Evolutionary conservation across 2,113 vertebrate genomes (phyloP), one percentile per base, ranked within the genome.

Genomic region (Microcebus ravelobensis): DNA sequence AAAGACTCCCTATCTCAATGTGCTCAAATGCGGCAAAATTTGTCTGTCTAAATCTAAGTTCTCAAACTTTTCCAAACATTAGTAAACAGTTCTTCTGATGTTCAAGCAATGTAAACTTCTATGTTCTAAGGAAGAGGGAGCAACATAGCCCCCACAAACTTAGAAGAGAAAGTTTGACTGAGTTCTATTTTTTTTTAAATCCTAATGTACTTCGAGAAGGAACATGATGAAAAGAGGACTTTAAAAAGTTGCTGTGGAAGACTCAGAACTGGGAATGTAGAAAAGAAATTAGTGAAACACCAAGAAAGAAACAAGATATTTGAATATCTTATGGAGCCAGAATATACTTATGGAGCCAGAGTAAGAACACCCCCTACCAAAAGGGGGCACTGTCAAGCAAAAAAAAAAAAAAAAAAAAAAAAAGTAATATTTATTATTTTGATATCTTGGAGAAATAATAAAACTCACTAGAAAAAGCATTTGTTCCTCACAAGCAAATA

Each of bases 141-240:
- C 70, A 91, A 77, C 31, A 88, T 25, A 85, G 57, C 42, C 79
- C 52, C 73, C 59, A 52, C 15, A 68, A 70, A 67, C 12, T 23
- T 48, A 52, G 31, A 74, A 79, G 8, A 73, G 39, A 34, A 85
- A 89, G 34, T 77, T 84, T 36, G 52, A 74, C 0, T 79, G 67
- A 89, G 17, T 57, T 86, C 77, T 92, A 15, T 52, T 84, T 55
- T 87, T 17, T 76, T 74, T 76, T 48, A 85, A 93, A 79, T 86
- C 59, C 52, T 87, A 77, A 7, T 79, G 23, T 87, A 39, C 39
- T 39, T 39, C 39, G 39, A 39, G 39, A 39, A 39, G 39, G 39
- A 39, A 39, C 39, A 39, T 39, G 39, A 39, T 39, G 39, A 39
- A 39, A 39, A 39, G 39, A 39, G 39, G 39, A 39, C 39, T 39